Evolutionary conservation across 2,797 vertebrate species (phyloP).

Genomic region (Rhinoraja longicauda): DNA sequence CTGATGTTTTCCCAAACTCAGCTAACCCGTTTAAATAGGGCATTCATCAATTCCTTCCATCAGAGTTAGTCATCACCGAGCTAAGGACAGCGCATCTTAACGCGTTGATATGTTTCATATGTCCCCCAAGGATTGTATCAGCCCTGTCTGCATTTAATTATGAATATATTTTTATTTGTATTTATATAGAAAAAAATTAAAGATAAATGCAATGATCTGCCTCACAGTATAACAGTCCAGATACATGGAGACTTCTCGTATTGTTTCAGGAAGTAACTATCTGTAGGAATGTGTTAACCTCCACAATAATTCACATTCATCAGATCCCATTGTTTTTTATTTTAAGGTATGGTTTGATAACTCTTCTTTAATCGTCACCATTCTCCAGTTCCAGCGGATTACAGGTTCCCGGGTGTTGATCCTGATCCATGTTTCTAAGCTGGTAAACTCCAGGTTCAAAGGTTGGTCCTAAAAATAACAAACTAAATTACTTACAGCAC

Average conservation of each 20-base stretch:
- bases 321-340: neutral
- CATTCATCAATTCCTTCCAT: no score
- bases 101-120: neutral
- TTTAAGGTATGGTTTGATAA: neutral
- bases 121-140: neutral
- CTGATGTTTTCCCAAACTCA: no score
- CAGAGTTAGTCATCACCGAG: neutral
- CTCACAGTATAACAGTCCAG: neutral
- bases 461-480: conserved; percentile 7
- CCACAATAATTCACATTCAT: neutral
- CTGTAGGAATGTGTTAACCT: neutral
- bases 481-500: neutral
- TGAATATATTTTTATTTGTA: no score
- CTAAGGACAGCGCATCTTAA: neutral
- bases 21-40: no score
- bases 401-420: neutral
- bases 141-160: neutral
- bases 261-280: neutral
- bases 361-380: neutral
- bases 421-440: neutral
- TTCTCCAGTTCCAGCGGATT: neutral
- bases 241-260: neutral
- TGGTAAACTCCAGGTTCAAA: neutral
- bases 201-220: neutral
- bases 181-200: neutral